Base-by-base conservation (phyloP, 2,113 vertebrate genomes). In the Pachypanchax playfairii region DNA sequence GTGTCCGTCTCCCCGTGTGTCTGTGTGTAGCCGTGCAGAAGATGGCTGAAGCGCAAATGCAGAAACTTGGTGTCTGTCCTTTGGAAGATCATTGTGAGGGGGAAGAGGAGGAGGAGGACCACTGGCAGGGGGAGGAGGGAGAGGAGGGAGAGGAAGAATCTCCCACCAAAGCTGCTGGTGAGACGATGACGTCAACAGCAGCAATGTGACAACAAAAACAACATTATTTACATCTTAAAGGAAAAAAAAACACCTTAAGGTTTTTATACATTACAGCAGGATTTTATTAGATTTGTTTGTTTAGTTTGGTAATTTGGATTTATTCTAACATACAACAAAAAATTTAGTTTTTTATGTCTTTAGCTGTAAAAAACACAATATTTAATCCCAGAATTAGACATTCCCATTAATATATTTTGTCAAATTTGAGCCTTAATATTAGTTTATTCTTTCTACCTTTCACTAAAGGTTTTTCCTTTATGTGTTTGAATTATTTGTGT, bases 21-120 rank as follows among this genome's bases (percentile, higher is more conserved):
- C 6, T 17, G 15, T 76, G 82, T 85, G 35, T 89, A 97, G 96
- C 96, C 3, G 92, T 98, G 85, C 96, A 97, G 92, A 95, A 95
- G 91, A 95, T 98, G 56, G 96, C 95, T 56, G 94, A 97, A 87
- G 95, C 95, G 68, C 96, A 98, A 76, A 90, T 98, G 93, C 95
- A 94, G 92, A 87, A 94, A 78, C 79, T 96, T 87, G 88, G 87
- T 5, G 92, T 94, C 65, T 93, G 90, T 49, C 93, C 81, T 64
- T 77, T 93, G 2, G 93, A 95, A 73, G 91, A 94, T 43, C 91
- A 92, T 46, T 90, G 89, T 70, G 93, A 93, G 57, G 84, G 82
- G 79, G 92, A 90, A n/a, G n/a, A n/a, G 59, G 89, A 93, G 43
- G 82, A 89, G 53, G 85, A 91, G 50, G 83, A 89, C 69, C 24